Conservation (phyloP, 2,888 invertebrate species). For the Lithophane semibrunnea region DNA sequence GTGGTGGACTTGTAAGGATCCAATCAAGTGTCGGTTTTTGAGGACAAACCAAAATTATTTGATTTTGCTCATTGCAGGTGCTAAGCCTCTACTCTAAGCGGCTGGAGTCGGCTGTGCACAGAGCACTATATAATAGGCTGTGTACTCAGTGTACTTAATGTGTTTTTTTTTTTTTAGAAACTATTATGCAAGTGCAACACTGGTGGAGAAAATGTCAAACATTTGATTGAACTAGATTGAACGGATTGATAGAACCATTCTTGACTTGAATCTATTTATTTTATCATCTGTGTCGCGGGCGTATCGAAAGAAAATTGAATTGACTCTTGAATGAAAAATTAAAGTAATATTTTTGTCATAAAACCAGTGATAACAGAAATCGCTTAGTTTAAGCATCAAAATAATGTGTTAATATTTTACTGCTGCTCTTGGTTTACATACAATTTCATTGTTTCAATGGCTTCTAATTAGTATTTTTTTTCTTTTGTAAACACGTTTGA, state of each 20-base stretch:
- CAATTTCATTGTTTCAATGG: slow-evolving; percentile 10
- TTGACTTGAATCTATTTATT: slow-evolving; percentile 49
- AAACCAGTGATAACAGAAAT: slow-evolving; percentile 25
- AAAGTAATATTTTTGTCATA: slow-evolving; percentile 32
- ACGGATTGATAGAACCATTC: not conserved
- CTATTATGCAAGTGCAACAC: slow-evolving; percentile 17
- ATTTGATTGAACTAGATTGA: slow-evolving; percentile 29
- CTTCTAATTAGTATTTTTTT: slow-evolving; percentile 47
- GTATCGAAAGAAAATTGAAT: slow-evolving; percentile 70
- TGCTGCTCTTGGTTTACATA: slow-evolving; percentile 4
- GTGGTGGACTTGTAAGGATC: not conserved
- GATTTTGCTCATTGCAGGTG: not conserved
- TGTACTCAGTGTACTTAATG: no score
- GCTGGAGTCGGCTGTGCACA: not conserved
- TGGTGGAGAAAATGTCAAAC: slow-evolving; percentile 27
- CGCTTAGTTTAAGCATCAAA: slow-evolving; percentile 6
- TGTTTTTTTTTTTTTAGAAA: not conserved
- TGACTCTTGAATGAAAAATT: slow-evolving; percentile 40
- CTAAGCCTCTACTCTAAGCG: not conserved
- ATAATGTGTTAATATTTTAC: slow-evolving; percentile 22
- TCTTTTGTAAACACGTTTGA: slow-evolving; percentile 78
- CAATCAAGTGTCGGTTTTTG: not conserved
- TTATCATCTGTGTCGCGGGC: slow-evolving; percentile 73
- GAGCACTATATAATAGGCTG: no score
- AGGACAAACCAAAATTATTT: not conserved